These are phyloP conservation scores for Phyto melanocephala DNA, from an alignment of 2,888 invertebrate genomes.

Conservation along the genomic window DNA sequence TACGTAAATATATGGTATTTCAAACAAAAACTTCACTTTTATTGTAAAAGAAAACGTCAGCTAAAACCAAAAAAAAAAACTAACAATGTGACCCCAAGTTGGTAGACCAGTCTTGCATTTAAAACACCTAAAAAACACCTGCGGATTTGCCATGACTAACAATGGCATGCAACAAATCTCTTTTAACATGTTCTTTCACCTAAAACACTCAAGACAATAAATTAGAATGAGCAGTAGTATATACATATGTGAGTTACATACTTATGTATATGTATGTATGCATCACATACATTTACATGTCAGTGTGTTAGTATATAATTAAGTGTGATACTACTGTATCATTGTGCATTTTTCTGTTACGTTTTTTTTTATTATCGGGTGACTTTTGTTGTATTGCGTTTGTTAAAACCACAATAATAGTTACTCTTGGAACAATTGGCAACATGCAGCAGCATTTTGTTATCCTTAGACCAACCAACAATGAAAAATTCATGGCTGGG, in stretches of 20 bases:
- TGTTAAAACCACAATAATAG: constrained; percentile 71
- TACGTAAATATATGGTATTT: constrained; percentile 17
- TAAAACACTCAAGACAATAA: constrained; percentile 57
- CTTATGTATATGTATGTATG: background rate
- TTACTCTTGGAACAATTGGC: constrained; percentile 53
- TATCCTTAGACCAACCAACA: constrained; percentile 30
- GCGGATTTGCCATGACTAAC: constrained; percentile 74
- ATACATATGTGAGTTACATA: constrained; percentile 2
- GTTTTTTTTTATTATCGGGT: constrained; percentile 54
- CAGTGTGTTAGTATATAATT: background rate
- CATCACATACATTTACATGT: background rate
- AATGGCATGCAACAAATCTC: constrained; percentile 68
- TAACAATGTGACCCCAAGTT: constrained; percentile 43
- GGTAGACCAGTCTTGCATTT: constrained; percentile 57
- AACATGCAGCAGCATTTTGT: constrained; percentile 56
- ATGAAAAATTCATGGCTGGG: constrained; percentile 3
- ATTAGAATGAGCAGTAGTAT: constrained; percentile 33
- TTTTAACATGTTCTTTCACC: constrained; percentile 58
- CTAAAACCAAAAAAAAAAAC: background rate
- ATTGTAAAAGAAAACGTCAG: background rate
- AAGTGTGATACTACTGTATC: constrained; percentile 26
- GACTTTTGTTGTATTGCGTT: constrained; percentile 72
- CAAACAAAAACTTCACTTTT: constrained; percentile 29
- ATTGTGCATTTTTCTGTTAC: constrained; percentile 50
- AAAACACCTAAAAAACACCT: constrained; percentile 71